Evolutionary conservation across 2,113 vertebrate genomes (phyloP).

Genomic region (Gymnarchus niloticus): DNA sequence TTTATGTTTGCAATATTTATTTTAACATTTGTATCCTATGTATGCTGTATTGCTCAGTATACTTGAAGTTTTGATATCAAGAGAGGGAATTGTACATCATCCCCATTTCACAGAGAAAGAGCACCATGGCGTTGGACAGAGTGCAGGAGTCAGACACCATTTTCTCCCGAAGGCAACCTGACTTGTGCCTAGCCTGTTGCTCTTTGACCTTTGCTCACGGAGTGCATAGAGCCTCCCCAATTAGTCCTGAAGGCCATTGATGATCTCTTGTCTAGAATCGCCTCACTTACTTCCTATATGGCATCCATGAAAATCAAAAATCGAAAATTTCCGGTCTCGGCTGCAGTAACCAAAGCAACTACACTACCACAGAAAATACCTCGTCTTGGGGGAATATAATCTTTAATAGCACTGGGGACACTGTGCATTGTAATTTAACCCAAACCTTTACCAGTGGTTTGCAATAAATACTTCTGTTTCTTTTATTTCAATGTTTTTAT

Average conservation of each 20-base stretch:
- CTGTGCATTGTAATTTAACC: not conserved
- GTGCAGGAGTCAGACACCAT: constrained; percentile 52
- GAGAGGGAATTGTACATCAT: too few species aligned
- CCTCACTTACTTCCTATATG: not conserved
- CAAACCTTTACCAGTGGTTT: not conserved
- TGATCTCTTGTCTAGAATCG: too few species aligned
- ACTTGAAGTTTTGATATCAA: not conserved
- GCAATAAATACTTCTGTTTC: not conserved
- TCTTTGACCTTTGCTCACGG: constrained; percentile 8
- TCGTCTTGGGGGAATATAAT: not conserved
- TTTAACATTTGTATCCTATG: not conserved
- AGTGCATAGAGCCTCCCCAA: not conserved
- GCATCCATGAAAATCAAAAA: not conserved
- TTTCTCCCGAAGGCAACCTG: constrained; percentile 33
- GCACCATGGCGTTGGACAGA: constrained; percentile 49
- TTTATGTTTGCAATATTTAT: not conserved
- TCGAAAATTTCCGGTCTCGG: not conserved
- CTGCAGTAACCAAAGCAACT: not conserved
- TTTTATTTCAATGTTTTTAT: not conserved
- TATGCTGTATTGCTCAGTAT: not conserved
- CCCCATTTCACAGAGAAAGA: constrained; percentile 35
- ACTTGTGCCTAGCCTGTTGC: constrained; percentile 36
- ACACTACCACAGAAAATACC: not conserved
- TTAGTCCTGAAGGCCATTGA: not conserved
- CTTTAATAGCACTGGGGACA: not conserved